phyloP scores from a whole-genome alignment of 2,113 vertebrate species.

The Megalops atlanticus region DNA sequence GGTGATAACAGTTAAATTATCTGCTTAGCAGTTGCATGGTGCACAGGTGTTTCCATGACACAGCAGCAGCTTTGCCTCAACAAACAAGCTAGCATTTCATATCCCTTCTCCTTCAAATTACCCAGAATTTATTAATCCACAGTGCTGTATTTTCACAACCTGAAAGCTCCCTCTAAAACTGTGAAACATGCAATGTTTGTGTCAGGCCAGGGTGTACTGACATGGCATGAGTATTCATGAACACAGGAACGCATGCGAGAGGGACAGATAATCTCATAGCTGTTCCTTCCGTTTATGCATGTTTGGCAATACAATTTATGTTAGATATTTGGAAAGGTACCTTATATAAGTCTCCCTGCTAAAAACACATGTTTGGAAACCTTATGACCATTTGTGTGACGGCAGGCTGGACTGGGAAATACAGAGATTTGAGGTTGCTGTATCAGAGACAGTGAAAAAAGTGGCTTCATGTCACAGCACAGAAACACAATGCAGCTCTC shows the following conservation, averaged over 20 bases:
- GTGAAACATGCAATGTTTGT: background rate
- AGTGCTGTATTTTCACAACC: no score
- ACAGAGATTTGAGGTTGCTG: no score
- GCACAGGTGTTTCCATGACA: background rate
- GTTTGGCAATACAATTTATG: background rate
- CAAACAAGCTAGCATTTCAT: background rate
- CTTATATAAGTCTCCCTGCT: no score
- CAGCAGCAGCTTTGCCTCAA: background rate
- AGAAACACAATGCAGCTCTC: background rate
- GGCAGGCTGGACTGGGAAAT: no score
- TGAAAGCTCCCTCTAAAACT: no score
- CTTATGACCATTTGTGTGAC: no score
- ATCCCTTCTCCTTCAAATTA: background rate
- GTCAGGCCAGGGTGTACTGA: no score
- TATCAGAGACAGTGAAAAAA: no score
- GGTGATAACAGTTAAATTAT: background rate
- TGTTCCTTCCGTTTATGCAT: background rate
- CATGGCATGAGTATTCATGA: no score
- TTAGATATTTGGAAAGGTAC: no score
- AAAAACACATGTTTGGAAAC: no score
- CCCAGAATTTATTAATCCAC: background rate
- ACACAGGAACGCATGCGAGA: background rate
- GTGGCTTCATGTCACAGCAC: background rate
- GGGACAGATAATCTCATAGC: background rate
- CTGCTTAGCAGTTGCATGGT: slow-evolving; percentile 6